Base-by-base conservation (phyloP, 2,888 invertebrate species). In the Spatulosminthurus flaviceps region DNA sequence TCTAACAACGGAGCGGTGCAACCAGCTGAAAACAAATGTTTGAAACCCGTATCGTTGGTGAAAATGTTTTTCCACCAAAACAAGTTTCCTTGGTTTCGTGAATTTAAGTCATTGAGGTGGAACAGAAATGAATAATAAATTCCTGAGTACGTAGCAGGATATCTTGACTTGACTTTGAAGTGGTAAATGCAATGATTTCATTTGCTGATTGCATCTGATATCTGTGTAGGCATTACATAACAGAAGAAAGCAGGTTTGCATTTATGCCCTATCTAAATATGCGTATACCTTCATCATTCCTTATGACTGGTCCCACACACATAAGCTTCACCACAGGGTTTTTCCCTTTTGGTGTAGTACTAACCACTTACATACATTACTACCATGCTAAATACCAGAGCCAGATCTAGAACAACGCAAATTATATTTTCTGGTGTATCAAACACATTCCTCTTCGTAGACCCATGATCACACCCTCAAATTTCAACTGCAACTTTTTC, bases 91-190 rank as follows among this genome's bases (percentile, higher is more conserved):
- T 19, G n/a, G 16, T 51, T 51, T 51, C 51, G 51, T 51, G 51
- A 51, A 51, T 34, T 34, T 34, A 51, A 51, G 51, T 51, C 1
- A 51, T n/a, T 51, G 51, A 51, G 16, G 51, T 11, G 34, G 34
- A 34, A 34, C 16, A 51, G 2, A 51, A 51, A 51, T 51, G 51
- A 51, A 51, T 51, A 51, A n/a, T n/a, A n/a, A 19, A 51, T 51
- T n/a, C n/a, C 51, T 51, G n/a, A 51, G 51, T 19, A 51, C 51
- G 9, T 51, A 19, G 51, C 19, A 51, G 51, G 51, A 51, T 19
- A 51, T 51, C 51, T 51, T 51, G 51, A 51, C 51, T 51, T 16
- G n/a, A 51, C 51, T 51, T 51, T 51, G 51, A 51, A 51, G 51
- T 51, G 16, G 51, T 51, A 51, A 51, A 51, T 51, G 51, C n/a